A percentile compares a stretch with the other conserved stretches of the same genome.
Conservation (phyloP, 2,888 invertebrate species). For the Limnephilus rhombicus region DNA sequence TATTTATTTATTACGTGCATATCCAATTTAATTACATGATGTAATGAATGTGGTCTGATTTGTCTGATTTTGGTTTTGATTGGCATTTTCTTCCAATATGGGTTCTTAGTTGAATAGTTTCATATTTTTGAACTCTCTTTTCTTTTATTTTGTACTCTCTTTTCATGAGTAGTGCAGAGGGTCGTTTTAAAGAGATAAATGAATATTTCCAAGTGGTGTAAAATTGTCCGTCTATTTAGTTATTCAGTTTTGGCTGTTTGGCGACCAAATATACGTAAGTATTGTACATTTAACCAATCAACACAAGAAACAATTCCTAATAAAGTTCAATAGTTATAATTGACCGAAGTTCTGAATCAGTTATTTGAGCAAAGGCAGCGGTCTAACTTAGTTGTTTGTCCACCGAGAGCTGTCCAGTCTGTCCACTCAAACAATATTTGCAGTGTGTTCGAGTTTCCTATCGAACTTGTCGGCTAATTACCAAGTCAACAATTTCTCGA, state of each 20-base stretch:
- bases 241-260: neutral
- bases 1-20: too few relatives aligned
- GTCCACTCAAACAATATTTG: conserved; percentile 55
- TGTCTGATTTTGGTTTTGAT: too few relatives aligned
- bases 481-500: conserved; percentile 55
- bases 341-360: conserved; percentile 37
- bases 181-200: too few relatives aligned
- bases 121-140: too few relatives aligned
- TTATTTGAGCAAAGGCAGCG: conserved; percentile 35
- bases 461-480: conserved; percentile 55
- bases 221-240: neutral
- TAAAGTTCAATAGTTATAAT: conserved; percentile 31
- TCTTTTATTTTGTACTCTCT: too few relatives aligned
- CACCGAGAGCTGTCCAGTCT: conserved; percentile 15
- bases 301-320: neutral
- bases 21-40: too few relatives aligned
- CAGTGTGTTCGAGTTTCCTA: conserved; percentile 53
- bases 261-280: neutral
- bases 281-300: neutral
- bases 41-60: too few relatives aligned
- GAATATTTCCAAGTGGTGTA: neutral
- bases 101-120: too few relatives aligned
- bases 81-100: too few relatives aligned
- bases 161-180: too few relatives aligned
- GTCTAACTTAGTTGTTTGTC: conserved; percentile 47